Evolutionary conservation across 2,888 invertebrate species (phyloP), one percentile per base, ranked within the genome.

Genomic region (Oscheius sp.): DNA sequence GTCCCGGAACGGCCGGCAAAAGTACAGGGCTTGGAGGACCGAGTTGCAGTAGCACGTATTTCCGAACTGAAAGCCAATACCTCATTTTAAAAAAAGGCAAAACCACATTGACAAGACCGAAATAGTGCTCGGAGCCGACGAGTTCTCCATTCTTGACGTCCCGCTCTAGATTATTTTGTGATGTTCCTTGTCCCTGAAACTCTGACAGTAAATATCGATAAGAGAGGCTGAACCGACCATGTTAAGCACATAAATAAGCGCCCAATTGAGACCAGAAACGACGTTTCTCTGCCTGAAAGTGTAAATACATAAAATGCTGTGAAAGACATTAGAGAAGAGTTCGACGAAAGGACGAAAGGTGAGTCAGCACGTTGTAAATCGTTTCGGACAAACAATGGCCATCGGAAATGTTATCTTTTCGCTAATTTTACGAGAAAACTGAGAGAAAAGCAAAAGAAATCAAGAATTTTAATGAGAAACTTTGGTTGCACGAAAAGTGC

Each of bases 1-100:
- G 89, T 99, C 99, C 90, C 99, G 93, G 90, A 99, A 99, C 76
- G 99, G 99, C 89, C 96, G 94, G 91, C 99, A 99, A 91, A 99
- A 99, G 91, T 99, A 99, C 82, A 99, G 92, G 47, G 99, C 99
- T 93, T 99, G 99, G 82, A 99, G 92, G 85, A 99, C 99, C 59
- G 98, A 98, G 91, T 99, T 99, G 90, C 97, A 97, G 91, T 99
- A 99, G 91, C 99, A 99, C 47, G 99, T 99, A 91, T 99, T 99
- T 85, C 99, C 99, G 92, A 99, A 99, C 91, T 92, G 88, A 76
- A 90, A 65, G 29, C 1, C 32, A 21, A 21, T 21, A 21, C 0
- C 9, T 11, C 29, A 47, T n/a, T 21, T 37, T 11, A 51, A 48
- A 47, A 55, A 50, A 29, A 10, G 51, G 21, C 51, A 2, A 75